Evolutionary conservation across 2,797 vertebrate species (phyloP), one percentile per base, ranked within the genome.

Genomic region (Macrochelys suwanniensis): DNA sequence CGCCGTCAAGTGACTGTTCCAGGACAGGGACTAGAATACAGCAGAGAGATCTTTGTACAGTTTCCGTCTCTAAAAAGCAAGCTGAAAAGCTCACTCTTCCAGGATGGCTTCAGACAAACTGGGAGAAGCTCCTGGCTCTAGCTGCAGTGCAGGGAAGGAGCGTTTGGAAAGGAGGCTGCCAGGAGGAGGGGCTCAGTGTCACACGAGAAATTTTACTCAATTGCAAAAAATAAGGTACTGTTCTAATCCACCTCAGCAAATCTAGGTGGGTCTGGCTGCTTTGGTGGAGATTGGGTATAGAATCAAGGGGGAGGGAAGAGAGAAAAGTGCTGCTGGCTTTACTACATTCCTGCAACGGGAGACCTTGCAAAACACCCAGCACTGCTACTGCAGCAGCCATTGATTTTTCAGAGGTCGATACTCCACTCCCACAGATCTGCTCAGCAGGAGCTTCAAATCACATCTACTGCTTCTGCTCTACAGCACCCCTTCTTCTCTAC

Each of bases 361-460:
- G 96, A 93, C 95, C 96, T 80, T 95, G 95, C 91, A 80, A 11
- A 94, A 82, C 74, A 93, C 96, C 88, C 84, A 85, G 96, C 91
- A 1, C 42, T 76, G 97, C 97, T 93, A 96, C 97, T 53, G 97
- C 97, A 97, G 98, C 97, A 97, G 97, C 94, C 97, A 98, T 98
- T 98, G 98, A 98, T 98, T 98, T 98, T 96, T 95, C 97, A 97
- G 95, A 97, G 97, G 97, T 98, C 97, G 95, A 98, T 98, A 98
- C 93, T 98, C 97, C 97, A 96, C 98, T 98, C 97, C 98, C 97
- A 98, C 97, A 97, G 97, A 98, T 97, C 97, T 96, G 94, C 98
- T 97, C 89, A 31, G 97, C 96, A 97, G 95, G 97, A 98, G 97
- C 97, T 97, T 98, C 98, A 98, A 98, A 98, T 54, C 98, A 98